Percentiles rank a stretch among this genome's conserved stretches.
phyloP scores from a whole-genome alignment of 2,797 vertebrate genomes.

The Pseudopleuronectes americanus region DNA sequence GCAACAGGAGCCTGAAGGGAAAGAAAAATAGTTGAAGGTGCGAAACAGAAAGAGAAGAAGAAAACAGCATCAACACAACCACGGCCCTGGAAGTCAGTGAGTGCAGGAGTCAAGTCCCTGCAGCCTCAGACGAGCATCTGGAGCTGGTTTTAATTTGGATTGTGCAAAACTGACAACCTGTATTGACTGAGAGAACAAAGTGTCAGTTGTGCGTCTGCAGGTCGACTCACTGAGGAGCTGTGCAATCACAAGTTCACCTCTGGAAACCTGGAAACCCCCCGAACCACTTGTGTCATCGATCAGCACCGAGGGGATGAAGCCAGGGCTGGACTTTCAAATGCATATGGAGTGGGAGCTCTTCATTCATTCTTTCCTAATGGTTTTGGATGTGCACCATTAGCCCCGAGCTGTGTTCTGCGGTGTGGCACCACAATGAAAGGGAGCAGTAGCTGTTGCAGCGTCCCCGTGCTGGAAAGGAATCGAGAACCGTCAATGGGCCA shows the following conservation, averaged over 20 bases:
- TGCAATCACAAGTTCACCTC: slow-evolving; percentile 22
- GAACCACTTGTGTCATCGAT: slow-evolving; percentile 37
- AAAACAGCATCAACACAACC: slow-evolving; percentile 14
- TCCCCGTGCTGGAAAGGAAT: slow-evolving; percentile 25
- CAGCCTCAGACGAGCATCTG: too few species aligned
- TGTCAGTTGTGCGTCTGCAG: slow-evolving; percentile 6
- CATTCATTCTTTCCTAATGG: slow-evolving; percentile 9
- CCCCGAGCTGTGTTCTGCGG: neutral
- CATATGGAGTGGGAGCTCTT: neutral
- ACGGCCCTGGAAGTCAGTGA: slow-evolving; percentile 52
- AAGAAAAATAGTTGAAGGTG: slow-evolving; percentile 14
- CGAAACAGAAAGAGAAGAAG: neutral
- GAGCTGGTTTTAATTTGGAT: slow-evolving; percentile 7
- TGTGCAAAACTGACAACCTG: neutral
- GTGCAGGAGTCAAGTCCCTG: slow-evolving; percentile 10
- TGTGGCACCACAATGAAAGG: neutral
- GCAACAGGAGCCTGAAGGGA: slow-evolving; percentile 17
- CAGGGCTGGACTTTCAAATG: slow-evolving; percentile 6
- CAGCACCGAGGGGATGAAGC: neutral
- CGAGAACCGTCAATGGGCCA: slow-evolving; percentile 35
- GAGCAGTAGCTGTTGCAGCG: slow-evolving; percentile 8
- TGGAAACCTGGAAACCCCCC: neutral
- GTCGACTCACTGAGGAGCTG: slow-evolving; percentile 3
- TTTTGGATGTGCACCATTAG: slow-evolving; percentile 15
- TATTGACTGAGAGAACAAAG: slow-evolving; percentile 32